Base-by-base conservation (phyloP, 23 tunicate genomes). In the Phallusia fumigata region DNA sequence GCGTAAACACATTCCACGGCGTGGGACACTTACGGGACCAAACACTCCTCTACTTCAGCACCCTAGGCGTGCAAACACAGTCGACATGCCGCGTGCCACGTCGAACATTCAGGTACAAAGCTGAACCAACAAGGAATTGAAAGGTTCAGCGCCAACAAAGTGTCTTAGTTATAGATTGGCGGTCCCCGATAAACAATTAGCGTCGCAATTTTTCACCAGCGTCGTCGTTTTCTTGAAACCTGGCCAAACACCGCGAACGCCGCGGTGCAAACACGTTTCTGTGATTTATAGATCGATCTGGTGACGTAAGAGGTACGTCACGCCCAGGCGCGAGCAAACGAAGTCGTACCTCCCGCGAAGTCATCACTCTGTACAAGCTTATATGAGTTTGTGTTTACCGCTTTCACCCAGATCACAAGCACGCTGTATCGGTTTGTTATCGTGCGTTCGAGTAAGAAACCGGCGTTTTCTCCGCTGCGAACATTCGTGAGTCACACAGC, bases 281-380 rank as follows among this genome's bases (percentile, higher is more conserved):
- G 69, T 58, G 69, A 58, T 58, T 58, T 58, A 58, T 58, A 6
- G 69, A 3, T 58, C 28, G 15, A 58, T 24, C 28, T 21, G 28
- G 69, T 58, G 69, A 58, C 69, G 69, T 58, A 58, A 58, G 26
- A 21, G 28, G 69, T 58, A 58, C 69, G 69, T 58, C 69, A 58
- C 69, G 69, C 69, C 69, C 69, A 24, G 28, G 69, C 69, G 69
- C 26, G 69, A 21, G 69, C 69, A 58, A 58, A 58, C 69, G 69
- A 58, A 58, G 26, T 24, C 69, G 69, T 58, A 58, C 69, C 69
- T 58, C 69, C 69, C 69, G 69, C 69, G 69, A 21, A 22, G 69
- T 22, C 69, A 24, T 58, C 69, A 58, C 69, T 58, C 69, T 24
- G 13, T 16, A 58, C 69, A 58, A 58, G 69, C 69, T 58, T 58